phyloP scores from a whole-genome alignment of 2,888 invertebrate species.

The Chydorus sphaericus region DNA sequence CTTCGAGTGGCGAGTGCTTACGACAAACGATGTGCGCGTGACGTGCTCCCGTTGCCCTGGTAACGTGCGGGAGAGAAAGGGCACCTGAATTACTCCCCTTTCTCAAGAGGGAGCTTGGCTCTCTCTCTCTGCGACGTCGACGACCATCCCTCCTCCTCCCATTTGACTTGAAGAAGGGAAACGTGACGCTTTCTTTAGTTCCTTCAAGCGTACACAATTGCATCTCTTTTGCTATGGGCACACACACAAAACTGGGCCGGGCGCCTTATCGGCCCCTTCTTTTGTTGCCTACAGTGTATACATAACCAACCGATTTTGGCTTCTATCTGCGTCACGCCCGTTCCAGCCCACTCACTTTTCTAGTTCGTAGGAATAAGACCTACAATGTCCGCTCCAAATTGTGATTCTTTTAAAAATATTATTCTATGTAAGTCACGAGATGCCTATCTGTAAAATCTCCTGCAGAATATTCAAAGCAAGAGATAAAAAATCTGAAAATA shows the following conservation, averaged over 20 bases:
- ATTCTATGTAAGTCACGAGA: too few species aligned
- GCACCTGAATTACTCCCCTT: constrained; percentile 7
- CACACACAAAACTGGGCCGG: background rate
- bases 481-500: background rate
- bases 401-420: too few species aligned
- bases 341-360: background rate
- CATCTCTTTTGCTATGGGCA: background rate
- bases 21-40: constrained; percentile 8
- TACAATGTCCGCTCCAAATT: background rate
- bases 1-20: constrained; percentile 2
- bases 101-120: constrained; percentile 7
- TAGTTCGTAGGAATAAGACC: background rate
- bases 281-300: background rate
- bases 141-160: background rate
- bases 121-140: background rate
- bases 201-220: constrained; percentile 4
- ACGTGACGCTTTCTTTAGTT: constrained; percentile 8
- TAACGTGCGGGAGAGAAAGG: constrained; percentile 6
- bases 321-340: too few species aligned
- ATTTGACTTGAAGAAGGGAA: constrained; percentile 2
- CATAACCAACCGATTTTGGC: background rate
- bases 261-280: background rate
- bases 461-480: background rate
- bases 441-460: background rate
- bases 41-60: constrained; percentile 7